Evolutionary conservation across 2,797 vertebrate species (phyloP), one percentile per base, ranked within the genome.

Genomic region (Notoglanidium macrostoma): DNA sequence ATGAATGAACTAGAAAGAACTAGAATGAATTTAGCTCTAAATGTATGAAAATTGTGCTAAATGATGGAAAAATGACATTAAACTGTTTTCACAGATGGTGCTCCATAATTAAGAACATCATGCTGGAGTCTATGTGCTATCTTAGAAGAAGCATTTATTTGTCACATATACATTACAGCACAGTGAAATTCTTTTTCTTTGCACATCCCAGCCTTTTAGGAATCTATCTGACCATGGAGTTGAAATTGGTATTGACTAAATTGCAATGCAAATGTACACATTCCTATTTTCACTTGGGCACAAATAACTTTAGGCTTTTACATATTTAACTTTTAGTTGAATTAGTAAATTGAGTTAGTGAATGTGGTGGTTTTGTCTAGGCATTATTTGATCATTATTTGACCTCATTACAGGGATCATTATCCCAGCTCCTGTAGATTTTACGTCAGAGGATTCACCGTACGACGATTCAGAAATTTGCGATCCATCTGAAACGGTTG

Each of bases 371-470:
- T n/a, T 63, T 49, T 21, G 10, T 70, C 21, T 23, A 46, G 46
- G 46, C 19, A 17, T 79, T 70, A 29, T 32, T 68, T 82, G 59
- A 7, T 59, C 61, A 19, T 19, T 63, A 26, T 40, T 40, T 40
- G 40, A 40, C 40, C 40, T 40, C 40, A 40, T 87, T 44, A 40
- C n/a, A 70, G 87, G 46, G n/a, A 11, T 88, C 89, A 91, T 83
- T 46, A 51, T 91, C 57, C 86, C 78, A 35, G 89, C 40, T 87
- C 90, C 91, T 78, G 59, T 12, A 7, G 90, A 92, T 1, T 90
- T 93, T 87, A 90, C 84, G 15, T 89, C 89, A 87, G 70, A 85
- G 0, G 81, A 92, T 70, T 46, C 54, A 32, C 51, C 15, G n/a
- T 12, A 15, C 85, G 93, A 93, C 0, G 83, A 91, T 0, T 55